A percentile compares a stretch with the other conserved stretches of the same genome.
phyloP scores from a whole-genome alignment of 53 echinoderm and acorn worm genomes.

The Apostichopus leukothele region DNA sequence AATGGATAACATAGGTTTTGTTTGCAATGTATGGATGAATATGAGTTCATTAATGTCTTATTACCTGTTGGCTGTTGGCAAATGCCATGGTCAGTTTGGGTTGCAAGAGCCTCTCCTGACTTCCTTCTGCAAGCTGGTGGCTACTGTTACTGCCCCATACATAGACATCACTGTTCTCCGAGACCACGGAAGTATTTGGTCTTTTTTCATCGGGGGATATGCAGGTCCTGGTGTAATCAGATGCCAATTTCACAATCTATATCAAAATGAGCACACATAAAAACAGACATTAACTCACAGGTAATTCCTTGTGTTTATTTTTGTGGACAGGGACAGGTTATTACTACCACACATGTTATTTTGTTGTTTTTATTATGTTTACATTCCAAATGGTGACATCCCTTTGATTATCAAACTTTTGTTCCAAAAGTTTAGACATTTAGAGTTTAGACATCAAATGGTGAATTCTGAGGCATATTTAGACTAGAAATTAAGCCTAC shows the following conservation, averaged over 20 bases:
- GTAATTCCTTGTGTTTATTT: not conserved
- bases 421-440: no score
- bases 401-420: no score
- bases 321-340: not conserved
- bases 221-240: conserved; percentile 92
- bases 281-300: no score
- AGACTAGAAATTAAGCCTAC: no score
- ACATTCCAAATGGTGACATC: no score
- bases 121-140: conserved; percentile 96
- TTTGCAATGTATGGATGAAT: no score
- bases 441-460: no score
- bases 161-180: conserved; percentile 97
- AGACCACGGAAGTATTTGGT: conserved; percentile 77
- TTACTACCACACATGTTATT: no score
- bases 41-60: not conserved
- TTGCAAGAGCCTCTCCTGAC: conserved; percentile 94
- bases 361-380: no score
- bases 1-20: no score
- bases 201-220: conserved; percentile 87
- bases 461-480: no score
- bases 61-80: conserved; percentile 94
- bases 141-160: conserved; percentile 99
- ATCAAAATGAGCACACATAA: not conserved
- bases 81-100: conserved; percentile 86
- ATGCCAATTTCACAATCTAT: conserved; percentile 71